Conservation (phyloP, 2,797 vertebrate species). For the Synanceia verrucosa region DNA sequence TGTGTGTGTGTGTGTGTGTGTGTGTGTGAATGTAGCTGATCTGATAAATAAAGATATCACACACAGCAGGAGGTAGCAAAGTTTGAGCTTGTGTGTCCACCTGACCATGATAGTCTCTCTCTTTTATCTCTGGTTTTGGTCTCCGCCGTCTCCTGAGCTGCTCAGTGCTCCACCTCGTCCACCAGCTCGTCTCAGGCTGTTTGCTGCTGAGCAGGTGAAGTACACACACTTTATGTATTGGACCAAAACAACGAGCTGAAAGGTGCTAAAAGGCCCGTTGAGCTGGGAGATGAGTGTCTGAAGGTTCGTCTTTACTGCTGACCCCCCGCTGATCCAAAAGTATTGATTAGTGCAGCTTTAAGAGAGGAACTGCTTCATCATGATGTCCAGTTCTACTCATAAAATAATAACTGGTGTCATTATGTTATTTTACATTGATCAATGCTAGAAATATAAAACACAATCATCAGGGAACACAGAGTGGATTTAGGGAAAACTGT, state of each 20-base stretch:
- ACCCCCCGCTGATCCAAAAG: background rate
- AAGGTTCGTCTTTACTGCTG: background rate
- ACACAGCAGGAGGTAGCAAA: background rate
- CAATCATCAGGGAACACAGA: background rate
- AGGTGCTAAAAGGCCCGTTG: background rate
- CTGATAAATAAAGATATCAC: background rate
- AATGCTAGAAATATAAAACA: background rate
- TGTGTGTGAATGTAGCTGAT: background rate
- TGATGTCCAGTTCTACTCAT: background rate
- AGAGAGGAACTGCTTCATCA: background rate
- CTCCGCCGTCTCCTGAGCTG: background rate
- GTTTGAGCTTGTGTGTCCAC: background rate
- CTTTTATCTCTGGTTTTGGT: background rate
- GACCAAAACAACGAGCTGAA: background rate
- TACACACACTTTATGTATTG: no score
- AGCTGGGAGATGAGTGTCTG: background rate
- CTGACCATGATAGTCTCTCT: background rate
- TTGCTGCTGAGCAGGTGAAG: background rate
- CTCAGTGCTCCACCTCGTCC: background rate
- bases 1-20: conserved; percentile 13
- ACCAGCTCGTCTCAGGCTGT: background rate
- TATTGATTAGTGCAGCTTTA: conserved; percentile 4
- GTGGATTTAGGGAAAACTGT: background rate
- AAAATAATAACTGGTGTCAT: background rate
- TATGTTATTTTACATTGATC: background rate